Evolutionary conservation across 2,113 vertebrate genomes (phyloP).

Genomic region (Phylloscopus trochilus): DNA sequence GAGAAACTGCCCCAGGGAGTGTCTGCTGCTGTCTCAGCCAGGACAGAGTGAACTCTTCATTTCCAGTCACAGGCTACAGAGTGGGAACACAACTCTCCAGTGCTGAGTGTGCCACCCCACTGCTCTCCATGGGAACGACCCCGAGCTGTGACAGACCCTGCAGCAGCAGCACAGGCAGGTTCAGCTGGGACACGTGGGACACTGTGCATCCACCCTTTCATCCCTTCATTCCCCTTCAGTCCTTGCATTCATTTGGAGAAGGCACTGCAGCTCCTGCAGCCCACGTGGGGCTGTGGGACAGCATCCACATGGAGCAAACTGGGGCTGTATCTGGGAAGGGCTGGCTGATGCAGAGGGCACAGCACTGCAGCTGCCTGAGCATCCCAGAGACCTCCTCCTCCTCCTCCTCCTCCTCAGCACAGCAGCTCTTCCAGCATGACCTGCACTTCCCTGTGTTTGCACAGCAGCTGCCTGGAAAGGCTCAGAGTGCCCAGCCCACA

Average conservation of each 20-base stretch:
- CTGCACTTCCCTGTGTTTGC: neutral
- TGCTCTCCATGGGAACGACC: neutral
- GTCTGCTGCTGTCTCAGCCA: neutral
- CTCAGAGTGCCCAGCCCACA: neutral
- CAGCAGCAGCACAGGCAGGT: neutral
- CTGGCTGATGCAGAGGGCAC: neutral
- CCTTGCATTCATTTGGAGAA: neutral
- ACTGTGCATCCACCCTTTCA: fast-evolving
- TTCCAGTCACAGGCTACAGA: fast-evolving
- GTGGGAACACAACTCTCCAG: neutral
- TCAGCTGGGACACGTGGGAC: fast-evolving
- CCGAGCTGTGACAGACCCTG: neutral
- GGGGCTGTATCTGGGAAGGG: neutral
- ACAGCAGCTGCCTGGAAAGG: neutral
- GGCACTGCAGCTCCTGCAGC: neutral
- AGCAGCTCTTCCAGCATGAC: fast-evolving
- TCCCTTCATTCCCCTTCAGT: neutral
- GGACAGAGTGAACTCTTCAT: neutral
- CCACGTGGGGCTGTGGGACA: fast-evolving
- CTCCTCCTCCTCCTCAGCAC: neutral
- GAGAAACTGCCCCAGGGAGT: neutral
- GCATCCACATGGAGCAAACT: fast-evolving
- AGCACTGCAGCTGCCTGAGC: neutral
- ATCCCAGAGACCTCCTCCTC: neutral
- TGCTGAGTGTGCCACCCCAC: fast-evolving